These are phyloP conservation scores for Cheumatopsyche charites DNA, from an alignment of 1,140 invertebrate genomes.

Conservation along the genomic window DNA sequence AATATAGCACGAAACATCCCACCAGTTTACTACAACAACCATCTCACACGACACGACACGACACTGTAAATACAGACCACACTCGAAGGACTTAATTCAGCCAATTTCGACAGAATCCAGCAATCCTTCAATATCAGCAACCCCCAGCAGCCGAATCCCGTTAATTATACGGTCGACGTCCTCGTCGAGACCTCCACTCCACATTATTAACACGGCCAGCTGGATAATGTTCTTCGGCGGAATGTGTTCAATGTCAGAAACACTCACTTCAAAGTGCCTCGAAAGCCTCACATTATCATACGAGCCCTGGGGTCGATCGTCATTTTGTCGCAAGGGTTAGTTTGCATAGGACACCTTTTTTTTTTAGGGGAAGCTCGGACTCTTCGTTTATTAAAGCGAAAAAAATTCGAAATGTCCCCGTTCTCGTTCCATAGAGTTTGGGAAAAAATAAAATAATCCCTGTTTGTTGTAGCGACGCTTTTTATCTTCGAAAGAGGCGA, in stretches of 20 bases:
- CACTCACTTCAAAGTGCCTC: conserved; percentile 3
- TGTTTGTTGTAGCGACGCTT: neutral
- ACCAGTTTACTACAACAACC: no score
- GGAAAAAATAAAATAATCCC: no score
- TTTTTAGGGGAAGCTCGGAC: no score
- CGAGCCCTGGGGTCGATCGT: neutral
- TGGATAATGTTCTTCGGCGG: neutral
- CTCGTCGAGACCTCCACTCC: neutral
- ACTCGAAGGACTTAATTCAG: no score
- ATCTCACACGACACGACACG: no score
- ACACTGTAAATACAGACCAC: no score
- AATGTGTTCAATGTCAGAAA: conserved; percentile 22
- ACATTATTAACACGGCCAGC: conserved; percentile 9
- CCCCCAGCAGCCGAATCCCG: neutral
- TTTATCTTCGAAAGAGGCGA: conserved; percentile 8
- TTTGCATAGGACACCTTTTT: no score
- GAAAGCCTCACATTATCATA: conserved; percentile 11
- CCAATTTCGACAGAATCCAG: neutral
- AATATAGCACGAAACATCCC: no score
- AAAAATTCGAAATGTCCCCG: no score
- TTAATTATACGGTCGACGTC: neutral
- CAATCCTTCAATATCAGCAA: neutral
- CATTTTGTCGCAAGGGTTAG: no score
- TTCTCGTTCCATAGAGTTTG: no score
- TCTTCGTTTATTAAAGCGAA: no score